Evolutionary conservation across 2,113 vertebrate genomes (phyloP).

Genomic region (Passer montanus): DNA sequence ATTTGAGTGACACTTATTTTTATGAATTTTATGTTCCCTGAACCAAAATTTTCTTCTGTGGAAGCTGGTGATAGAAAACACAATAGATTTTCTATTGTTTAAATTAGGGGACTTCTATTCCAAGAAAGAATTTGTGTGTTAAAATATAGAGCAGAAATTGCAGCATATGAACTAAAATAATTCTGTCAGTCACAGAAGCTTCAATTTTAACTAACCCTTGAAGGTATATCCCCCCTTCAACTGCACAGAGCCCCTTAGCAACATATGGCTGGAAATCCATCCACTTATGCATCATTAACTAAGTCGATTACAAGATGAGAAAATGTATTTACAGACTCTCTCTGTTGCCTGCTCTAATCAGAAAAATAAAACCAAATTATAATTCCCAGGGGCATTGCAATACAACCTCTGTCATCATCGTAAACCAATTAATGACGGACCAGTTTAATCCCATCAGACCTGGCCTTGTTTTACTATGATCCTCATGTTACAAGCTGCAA

Average conservation of each 20-base stretch:
- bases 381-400: background rate
- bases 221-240: background rate
- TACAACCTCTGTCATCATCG: background rate
- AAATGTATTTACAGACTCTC: background rate
- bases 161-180: background rate
- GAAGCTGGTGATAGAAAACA: background rate
- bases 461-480: background rate
- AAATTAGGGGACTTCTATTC: background rate
- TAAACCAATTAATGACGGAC: background rate
- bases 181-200: background rate
- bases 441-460: background rate
- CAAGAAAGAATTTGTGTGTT: accelerated
- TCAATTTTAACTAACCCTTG: background rate
- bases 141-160: background rate
- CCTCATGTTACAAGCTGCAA: background rate
- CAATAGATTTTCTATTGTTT: background rate
- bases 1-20: background rate
- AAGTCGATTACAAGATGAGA: background rate
- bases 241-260: background rate
- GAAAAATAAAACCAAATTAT: background rate
- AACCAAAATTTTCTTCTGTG: background rate
- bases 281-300: background rate
- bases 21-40: background rate
- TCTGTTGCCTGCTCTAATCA: background rate
- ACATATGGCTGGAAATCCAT: background rate